Evolutionary conservation across 53 echinoderm and acorn worm species (phyloP).

Genomic region (Temnopleurus reevesii): DNA sequence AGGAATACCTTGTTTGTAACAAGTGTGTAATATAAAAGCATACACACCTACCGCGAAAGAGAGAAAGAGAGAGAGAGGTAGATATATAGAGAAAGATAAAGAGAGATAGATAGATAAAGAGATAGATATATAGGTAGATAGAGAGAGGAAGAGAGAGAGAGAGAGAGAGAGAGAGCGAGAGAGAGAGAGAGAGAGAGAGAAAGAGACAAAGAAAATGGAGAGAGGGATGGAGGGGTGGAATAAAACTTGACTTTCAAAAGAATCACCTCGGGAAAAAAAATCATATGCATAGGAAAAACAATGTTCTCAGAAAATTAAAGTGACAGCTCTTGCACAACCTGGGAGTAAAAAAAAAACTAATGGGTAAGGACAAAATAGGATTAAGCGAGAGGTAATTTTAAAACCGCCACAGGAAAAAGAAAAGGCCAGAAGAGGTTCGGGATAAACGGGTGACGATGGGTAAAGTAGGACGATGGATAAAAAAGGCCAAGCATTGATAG

Average conservation of each 20-base stretch:
- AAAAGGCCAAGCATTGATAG: neutral
- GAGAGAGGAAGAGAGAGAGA: neutral
- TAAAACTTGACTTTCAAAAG: too few relatives aligned
- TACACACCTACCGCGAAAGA: neutral
- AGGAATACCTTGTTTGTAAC: too few relatives aligned
- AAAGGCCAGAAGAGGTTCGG: neutral
- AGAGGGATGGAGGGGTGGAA: neutral
- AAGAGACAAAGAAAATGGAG: neutral
- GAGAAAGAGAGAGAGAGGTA: neutral
- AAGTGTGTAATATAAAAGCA: too few relatives aligned
- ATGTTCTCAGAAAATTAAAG: too few relatives aligned
- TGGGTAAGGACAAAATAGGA: neutral
- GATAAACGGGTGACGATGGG: neutral
- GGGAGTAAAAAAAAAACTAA: neutral
- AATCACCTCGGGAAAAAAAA: too few relatives aligned
- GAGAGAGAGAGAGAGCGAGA: neutral
- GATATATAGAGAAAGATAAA: neutral
- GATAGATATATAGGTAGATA: neutral
- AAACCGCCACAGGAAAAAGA: neutral
- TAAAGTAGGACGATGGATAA: neutral
- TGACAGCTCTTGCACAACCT: too few relatives aligned
- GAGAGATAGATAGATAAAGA: neutral
- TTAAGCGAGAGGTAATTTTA: neutral
- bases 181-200: neutral
- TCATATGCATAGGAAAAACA: neutral